These are phyloP conservation scores for Cyprinus carpio DNA, from an alignment of 2,113 vertebrate genomes.

Conservation along the genomic window DNA sequence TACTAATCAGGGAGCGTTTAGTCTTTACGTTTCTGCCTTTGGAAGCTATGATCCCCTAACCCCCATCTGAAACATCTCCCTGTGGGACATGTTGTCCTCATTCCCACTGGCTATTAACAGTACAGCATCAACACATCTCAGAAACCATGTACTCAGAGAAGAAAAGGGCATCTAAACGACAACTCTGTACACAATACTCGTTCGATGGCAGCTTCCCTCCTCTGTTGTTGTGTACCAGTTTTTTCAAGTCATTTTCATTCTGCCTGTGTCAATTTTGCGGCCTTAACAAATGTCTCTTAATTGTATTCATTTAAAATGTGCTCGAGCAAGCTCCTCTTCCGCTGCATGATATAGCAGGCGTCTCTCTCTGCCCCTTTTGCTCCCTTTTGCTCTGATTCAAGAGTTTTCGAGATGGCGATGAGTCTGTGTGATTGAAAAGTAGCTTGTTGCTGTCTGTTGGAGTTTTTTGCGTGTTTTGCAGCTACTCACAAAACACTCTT, in stretches of 20 bases:
- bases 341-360: not conserved
- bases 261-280: slow-evolving; percentile 33
- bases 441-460: not conserved
- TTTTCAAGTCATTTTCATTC: slow-evolving; percentile 20
- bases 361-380: not conserved
- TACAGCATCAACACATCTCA: slow-evolving; percentile 28
- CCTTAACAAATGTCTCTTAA: slow-evolving; percentile 29
- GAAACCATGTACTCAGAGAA: slow-evolving; percentile 45
- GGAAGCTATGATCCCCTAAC: slow-evolving; percentile 14
- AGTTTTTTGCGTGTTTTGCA: slow-evolving; percentile 2
- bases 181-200: slow-evolving; percentile 20
- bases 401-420: not conserved
- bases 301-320: slow-evolving; percentile 27
- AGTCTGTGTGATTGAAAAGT: slow-evolving; percentile 1
- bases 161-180: not conserved
- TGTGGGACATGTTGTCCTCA: slow-evolving; percentile 4
- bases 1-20: not conserved
- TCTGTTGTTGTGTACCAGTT: slow-evolving; percentile 10
- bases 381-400: not conserved
- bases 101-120: slow-evolving; percentile 32
- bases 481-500: not conserved
- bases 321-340: not conserved
- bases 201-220: slow-evolving; percentile 17
- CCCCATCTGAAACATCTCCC: not conserved
- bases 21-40: not conserved